These are phyloP conservation scores for Agrilus cyanescens DNA, from an alignment of 2,888 invertebrate genomes.

Conservation along the genomic window DNA sequence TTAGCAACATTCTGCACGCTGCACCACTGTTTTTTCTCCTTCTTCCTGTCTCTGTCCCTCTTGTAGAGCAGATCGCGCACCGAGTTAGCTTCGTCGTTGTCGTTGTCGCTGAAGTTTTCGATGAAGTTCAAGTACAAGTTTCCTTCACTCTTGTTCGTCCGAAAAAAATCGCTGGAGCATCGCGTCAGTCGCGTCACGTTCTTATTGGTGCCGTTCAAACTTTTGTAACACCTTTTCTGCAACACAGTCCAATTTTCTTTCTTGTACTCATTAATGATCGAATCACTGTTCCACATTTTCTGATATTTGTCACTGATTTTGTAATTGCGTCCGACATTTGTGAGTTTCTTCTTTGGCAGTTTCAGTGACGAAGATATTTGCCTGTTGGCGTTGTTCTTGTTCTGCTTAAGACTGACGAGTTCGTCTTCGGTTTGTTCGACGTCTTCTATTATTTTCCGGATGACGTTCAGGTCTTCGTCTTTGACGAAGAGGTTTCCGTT, in stretches of 20 bases:
- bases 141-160: conserved; percentile 19
- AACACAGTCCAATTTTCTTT: background rate
- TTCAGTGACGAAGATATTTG: background rate
- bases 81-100: conserved; percentile 9
- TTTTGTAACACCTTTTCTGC: conserved; percentile 17
- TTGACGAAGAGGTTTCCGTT: too few species aligned
- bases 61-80: background rate
- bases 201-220: conserved; percentile 5
- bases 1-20: too few species aligned
- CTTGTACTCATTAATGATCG: conserved; percentile 10
- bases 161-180: conserved; percentile 12
- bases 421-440: conserved; percentile 19
- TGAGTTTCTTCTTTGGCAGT: background rate
- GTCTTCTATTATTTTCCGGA: conserved; percentile 31
- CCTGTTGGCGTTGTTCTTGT: conserved; percentile 8
- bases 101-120: conserved; percentile 17
- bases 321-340: background rate
- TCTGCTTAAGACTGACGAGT: conserved; percentile 7
- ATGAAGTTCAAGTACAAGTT: conserved; percentile 28
- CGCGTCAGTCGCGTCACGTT: too few species aligned
- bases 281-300: conserved; percentile 13
- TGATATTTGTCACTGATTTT: background rate
- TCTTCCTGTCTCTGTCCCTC: too few species aligned
- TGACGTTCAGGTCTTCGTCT: conserved; percentile 29
- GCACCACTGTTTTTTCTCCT: too few species aligned